These are phyloP conservation scores for Amblyjoppa proteus DNA, from an alignment of 2,888 invertebrate species.

Conservation along the genomic window DNA sequence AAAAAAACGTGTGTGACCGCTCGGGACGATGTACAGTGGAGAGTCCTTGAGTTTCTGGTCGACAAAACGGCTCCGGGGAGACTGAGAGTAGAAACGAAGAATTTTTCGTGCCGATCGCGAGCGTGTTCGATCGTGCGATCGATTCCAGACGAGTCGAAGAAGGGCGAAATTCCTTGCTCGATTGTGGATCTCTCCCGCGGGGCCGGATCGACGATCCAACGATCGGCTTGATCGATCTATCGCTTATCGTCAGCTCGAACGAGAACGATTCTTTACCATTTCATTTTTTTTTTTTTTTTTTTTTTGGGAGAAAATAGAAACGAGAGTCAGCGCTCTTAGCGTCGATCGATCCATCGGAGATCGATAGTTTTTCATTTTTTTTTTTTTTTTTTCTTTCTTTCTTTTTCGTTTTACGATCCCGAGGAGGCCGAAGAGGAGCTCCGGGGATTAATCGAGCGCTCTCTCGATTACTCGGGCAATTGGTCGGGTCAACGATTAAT, in stretches of 20 bases:
- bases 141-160: neutral
- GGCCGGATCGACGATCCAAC: neutral
- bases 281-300: neutral
- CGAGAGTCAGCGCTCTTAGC: neutral
- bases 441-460: constrained; percentile 52
- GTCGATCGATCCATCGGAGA: constrained; percentile 20
- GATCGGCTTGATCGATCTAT: constrained; percentile 26
- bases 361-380: neutral
- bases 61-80: neutral
- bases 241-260: constrained; percentile 1
- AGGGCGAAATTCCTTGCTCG: constrained; percentile 7
- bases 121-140: neutral
- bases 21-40: neutral
- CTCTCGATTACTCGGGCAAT: constrained; percentile 52
- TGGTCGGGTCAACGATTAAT: constrained; percentile 56
- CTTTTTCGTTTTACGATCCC: neutral
- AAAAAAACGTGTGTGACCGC: constrained; percentile 3
- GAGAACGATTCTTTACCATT: neutral
- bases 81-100: neutral
- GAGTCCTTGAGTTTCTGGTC: neutral
- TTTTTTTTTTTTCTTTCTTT: neutral
- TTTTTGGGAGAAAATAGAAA: constrained; percentile 17
- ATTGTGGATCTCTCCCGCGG: neutral
- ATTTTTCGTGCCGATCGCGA: neutral
- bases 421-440: neutral